A percentile compares a stretch with the other conserved stretches of the same genome.
Evolutionary conservation across 2,797 vertebrate genomes (phyloP).

Genomic region (Diceros bicornis): DNA sequence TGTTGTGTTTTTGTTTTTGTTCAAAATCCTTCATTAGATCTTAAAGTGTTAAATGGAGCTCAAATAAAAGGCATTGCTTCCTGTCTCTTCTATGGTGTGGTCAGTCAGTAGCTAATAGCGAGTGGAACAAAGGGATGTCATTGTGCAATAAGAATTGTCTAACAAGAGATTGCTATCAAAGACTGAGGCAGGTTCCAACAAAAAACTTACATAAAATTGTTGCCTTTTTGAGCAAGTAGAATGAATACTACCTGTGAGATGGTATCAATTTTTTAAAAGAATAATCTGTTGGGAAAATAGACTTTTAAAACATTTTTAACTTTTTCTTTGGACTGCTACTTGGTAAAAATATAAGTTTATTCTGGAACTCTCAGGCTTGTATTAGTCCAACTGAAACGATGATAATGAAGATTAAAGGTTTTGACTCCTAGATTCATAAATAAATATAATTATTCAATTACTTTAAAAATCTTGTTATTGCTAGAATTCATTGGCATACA

Average conservation of each 20-base stretch:
- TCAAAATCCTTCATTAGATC: conserved; percentile 76
- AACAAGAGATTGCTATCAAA: conserved; percentile 87
- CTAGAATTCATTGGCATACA: conserved; percentile 54
- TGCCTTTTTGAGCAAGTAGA: conserved; percentile 55
- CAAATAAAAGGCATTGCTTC: conserved; percentile 89
- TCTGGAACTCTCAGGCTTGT: conserved; percentile 16
- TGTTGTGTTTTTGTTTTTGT: conserved; percentile 76
- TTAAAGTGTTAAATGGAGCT: conserved; percentile 84
- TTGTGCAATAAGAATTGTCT: conserved; percentile 83
- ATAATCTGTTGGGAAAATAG: conserved; percentile 45
- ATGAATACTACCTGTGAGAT: conserved; percentile 26
- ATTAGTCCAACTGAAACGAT: conserved; percentile 3
- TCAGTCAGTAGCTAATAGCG: conserved; percentile 88
- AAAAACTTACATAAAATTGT: conserved; percentile 66
- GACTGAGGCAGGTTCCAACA: conserved; percentile 78
- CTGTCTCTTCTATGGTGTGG: conserved; percentile 88
- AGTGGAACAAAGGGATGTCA: conserved; percentile 83
- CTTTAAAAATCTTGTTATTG: conserved; percentile 59
- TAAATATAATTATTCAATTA: conserved; percentile 62
- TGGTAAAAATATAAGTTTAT: conserved; percentile 54
- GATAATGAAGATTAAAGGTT: conserved; percentile 23
- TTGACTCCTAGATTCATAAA: conserved; percentile 49
- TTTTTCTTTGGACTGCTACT: conserved; percentile 57
- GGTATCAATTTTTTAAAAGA: conserved; percentile 51
- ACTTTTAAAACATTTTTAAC: conserved; percentile 19